These are phyloP conservation scores for Muscicapa striata DNA, from an alignment of 2,797 vertebrate genomes.

Conservation along the genomic window DNA sequence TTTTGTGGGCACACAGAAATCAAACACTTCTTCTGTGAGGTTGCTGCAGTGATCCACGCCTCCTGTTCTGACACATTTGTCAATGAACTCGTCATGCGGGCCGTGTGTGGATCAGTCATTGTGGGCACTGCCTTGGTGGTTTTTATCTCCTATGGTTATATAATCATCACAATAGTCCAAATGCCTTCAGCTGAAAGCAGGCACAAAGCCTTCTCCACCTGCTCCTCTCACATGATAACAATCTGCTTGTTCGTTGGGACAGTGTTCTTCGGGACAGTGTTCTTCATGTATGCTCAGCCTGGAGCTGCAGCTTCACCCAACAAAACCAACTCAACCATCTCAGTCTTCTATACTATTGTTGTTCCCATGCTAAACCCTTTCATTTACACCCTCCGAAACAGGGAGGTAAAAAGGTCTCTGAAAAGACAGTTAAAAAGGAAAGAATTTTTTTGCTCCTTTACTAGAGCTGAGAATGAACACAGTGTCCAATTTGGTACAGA, in stretches of 20 bases:
- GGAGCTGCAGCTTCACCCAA: slow-evolving; percentile 42
- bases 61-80: slow-evolving; percentile 60
- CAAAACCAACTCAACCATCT: slow-evolving; percentile 53
- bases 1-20: slow-evolving; percentile 63
- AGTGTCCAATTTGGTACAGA: not conserved
- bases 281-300: slow-evolving; percentile 70
- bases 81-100: slow-evolving; percentile 56
- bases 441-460: not conserved
- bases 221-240: slow-evolving; percentile 65
- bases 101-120: slow-evolving; percentile 46
- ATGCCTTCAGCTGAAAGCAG: slow-evolving; percentile 58
- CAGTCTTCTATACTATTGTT: slow-evolving; percentile 63
- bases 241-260: slow-evolving; percentile 71
- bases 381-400: slow-evolving; percentile 71
- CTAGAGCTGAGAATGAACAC: not conserved
- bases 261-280: too few relatives aligned
- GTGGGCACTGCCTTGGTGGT: slow-evolving; percentile 48
- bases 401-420: slow-evolving; percentile 60
- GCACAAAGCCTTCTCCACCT: slow-evolving; percentile 69
- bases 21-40: slow-evolving; percentile 74
- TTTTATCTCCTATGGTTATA: slow-evolving; percentile 58
- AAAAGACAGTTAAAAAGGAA: slow-evolving; percentile 26
- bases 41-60: slow-evolving; percentile 55
- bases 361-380: slow-evolving; percentile 74
- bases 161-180: slow-evolving; percentile 49